Conservation (phyloP, 2,113 vertebrate species). For the Macquaria australasica region DNA sequence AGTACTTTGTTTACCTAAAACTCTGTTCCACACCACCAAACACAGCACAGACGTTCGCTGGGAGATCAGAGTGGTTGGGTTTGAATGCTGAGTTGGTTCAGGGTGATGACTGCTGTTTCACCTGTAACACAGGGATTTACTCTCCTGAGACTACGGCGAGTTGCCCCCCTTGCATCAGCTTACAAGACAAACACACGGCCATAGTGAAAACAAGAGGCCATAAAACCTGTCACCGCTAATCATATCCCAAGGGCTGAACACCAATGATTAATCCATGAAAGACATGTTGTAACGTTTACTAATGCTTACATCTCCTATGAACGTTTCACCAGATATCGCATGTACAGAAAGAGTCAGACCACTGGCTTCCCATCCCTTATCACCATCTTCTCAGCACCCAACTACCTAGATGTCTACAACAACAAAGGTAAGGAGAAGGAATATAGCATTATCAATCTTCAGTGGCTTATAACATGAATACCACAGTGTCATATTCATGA, state of each 20-base stretch:
- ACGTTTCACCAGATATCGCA: slow-evolving; percentile 90
- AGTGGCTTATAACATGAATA: neutral
- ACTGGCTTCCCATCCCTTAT: slow-evolving; percentile 99
- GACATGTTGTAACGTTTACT: slow-evolving; percentile 16
- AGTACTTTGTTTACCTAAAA: neutral
- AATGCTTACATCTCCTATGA: slow-evolving; percentile 20
- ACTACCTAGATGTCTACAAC: slow-evolving; percentile 99
- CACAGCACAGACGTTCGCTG: neutral
- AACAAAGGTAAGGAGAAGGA: slow-evolving; percentile 92
- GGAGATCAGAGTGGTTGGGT: neutral
- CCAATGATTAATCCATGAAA: slow-evolving; percentile 3
- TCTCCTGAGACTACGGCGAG: slow-evolving; percentile 2
- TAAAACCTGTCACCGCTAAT: slow-evolving; percentile 25
- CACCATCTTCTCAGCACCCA: slow-evolving; percentile 99
- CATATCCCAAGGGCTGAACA: slow-evolving; percentile 1
- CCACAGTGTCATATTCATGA: slow-evolving; percentile 6
- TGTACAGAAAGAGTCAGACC: slow-evolving; percentile 99
- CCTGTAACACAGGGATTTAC: slow-evolving; percentile 43
- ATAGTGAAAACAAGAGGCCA: slow-evolving; percentile 36
- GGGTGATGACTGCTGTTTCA: slow-evolving; percentile 8
- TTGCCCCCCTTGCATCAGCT: slow-evolving; percentile 13
- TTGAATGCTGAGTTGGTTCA: slow-evolving; percentile 13
- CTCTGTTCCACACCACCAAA: slow-evolving; percentile 10
- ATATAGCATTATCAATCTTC: neutral
- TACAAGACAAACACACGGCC: slow-evolving; percentile 32